phyloP scores from a whole-genome alignment of 2,888 invertebrate genomes.

The Drosophila mettleri region DNA sequence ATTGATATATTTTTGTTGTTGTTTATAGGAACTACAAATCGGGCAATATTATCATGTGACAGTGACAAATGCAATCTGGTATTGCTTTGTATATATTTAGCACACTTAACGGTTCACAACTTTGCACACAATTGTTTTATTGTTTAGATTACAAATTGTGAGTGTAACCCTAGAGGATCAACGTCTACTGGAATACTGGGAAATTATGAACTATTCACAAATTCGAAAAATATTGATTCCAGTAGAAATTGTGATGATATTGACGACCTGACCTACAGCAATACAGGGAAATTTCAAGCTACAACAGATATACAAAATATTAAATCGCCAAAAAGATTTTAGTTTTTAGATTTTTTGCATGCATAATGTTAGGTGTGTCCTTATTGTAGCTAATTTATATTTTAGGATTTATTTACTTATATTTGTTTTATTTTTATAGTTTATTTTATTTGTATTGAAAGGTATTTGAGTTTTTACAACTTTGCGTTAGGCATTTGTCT shows the following conservation, averaged over 20 bases:
- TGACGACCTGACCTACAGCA: not conserved
- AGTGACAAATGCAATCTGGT: conserved; percentile 29
- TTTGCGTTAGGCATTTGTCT: not conserved
- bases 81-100: conserved; percentile 8
- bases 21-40: conserved; percentile 5
- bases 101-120: conserved; percentile 20
- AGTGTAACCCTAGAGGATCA: not conserved
- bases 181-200: not conserved
- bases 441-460: not conserved
- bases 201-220: not conserved
- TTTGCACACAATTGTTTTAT: conserved; percentile 1
- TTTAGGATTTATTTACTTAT: not conserved
- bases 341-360: too few relatives aligned
- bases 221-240: too few relatives aligned
- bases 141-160: not conserved
- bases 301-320: not conserved
- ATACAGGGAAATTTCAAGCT: not conserved
- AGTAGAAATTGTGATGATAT: not conserved
- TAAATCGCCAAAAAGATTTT: too few relatives aligned
- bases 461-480: not conserved
- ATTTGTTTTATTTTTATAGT: not conserved
- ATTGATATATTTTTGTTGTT: conserved; percentile 10
- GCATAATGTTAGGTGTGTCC: not conserved
- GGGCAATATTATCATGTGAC: conserved; percentile 47
- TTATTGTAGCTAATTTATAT: not conserved